A percentile compares a stretch with the other conserved stretches of the same genome.
Conservation (phyloP, 2,113 vertebrate genomes). For the Clarias batrachus region DNA sequence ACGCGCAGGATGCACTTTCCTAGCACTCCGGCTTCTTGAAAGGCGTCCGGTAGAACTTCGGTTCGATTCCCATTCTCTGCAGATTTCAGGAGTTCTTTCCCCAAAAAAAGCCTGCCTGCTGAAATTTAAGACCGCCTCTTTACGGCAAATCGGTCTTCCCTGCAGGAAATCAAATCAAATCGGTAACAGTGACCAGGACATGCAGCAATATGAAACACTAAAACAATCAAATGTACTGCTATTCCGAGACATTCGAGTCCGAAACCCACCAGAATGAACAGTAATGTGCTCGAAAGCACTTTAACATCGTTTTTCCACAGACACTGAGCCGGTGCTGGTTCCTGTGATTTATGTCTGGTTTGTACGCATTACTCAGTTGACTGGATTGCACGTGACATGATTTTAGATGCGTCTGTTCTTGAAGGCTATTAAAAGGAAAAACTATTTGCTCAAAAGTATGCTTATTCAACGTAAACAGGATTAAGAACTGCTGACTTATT, state of each 20-base stretch:
- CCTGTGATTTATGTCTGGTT: neutral
- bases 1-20: constrained; percentile 27
- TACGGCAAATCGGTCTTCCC: constrained; percentile 40
- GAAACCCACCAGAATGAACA: neutral
- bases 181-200: constrained; percentile 10
- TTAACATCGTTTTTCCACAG: neutral
- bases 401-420: neutral
- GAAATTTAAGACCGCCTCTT: constrained; percentile 39
- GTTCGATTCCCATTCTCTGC: constrained; percentile 22
- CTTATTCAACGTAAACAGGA: neutral
- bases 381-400: neutral
- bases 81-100: constrained; percentile 5
- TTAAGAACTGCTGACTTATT: neutral
- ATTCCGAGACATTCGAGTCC: neutral
- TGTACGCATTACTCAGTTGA: neutral
- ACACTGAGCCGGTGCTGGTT: constrained; percentile 3
- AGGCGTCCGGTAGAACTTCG: constrained; percentile 33
- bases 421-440: neutral
- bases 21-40: constrained; percentile 26
- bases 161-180: constrained; percentile 41
- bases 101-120: constrained; percentile 17
- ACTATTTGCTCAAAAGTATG: neutral
- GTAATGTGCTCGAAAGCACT: neutral
- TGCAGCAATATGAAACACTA: constrained; percentile 8
- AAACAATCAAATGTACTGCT: neutral